Evolutionary conservation across 1,140 invertebrate species (phyloP).

Genomic region (Drosophila repletoides): DNA sequence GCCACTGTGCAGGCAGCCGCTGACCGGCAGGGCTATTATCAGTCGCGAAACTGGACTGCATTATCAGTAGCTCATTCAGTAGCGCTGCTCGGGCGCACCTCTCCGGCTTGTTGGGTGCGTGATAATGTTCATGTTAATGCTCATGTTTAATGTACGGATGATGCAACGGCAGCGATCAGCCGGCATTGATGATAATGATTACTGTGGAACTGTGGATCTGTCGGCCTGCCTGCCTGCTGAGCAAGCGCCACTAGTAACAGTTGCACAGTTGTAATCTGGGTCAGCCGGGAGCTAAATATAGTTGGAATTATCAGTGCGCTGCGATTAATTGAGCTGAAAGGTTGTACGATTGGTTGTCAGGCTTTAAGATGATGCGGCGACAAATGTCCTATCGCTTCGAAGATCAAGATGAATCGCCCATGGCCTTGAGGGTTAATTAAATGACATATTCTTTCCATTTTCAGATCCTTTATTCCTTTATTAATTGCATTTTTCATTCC

Average conservation of each 20-base stretch:
- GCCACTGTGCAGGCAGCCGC: neutral
- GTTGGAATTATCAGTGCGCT: conserved; percentile 61
- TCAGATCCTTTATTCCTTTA: neutral
- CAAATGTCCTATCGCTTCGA: conserved; percentile 79
- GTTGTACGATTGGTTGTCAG: conserved; percentile 23
- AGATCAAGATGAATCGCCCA: conserved; percentile 58
- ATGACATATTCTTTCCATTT: neutral
- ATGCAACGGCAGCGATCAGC: conserved; percentile 19
- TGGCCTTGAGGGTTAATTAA: conserved; percentile 42
- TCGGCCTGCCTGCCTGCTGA: too few relatives aligned
- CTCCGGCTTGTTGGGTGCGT: conserved; percentile 8
- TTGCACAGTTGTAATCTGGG: conserved; percentile 57
- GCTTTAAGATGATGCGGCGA: conserved; percentile 58
- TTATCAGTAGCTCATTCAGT: conserved; percentile 22
- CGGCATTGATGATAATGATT: conserved; percentile 12
- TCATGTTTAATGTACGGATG: conserved; percentile 1
- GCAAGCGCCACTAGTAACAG: neutral
- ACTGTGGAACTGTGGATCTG: too few relatives aligned
- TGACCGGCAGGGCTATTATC: conserved; percentile 26
- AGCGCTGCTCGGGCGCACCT: conserved; percentile 9
- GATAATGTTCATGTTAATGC: neutral
- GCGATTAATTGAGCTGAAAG: conserved; percentile 36
- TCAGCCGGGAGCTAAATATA: conserved; percentile 62
- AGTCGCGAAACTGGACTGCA: neutral
- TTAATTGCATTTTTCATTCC: neutral